Evolutionary conservation across 2,113 vertebrate species (phyloP).

Genomic region (Panthera tigris): DNA sequence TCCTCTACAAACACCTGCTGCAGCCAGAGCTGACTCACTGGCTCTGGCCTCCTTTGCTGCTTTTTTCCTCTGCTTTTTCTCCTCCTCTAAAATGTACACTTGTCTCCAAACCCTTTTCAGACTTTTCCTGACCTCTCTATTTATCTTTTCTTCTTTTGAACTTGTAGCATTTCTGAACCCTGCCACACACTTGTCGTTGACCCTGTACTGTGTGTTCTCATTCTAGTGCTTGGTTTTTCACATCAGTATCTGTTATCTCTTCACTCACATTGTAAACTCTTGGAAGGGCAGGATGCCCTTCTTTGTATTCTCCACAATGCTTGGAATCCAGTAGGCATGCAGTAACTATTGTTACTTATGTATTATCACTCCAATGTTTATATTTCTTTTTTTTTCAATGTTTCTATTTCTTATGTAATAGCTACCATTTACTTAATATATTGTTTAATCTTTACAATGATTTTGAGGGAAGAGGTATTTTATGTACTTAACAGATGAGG

Average conservation of each 20-base stretch:
- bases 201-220: background rate
- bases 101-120: background rate
- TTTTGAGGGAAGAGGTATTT: background rate
- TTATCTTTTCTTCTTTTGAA: slow-evolving; percentile 37
- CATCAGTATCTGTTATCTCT: background rate
- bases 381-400: background rate
- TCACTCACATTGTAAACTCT: background rate
- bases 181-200: background rate
- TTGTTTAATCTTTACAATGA: slow-evolving; percentile 8
- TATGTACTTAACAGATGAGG: background rate
- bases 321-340: background rate
- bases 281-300: background rate
- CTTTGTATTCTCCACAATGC: background rate
- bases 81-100: background rate
- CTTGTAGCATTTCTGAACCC: background rate
- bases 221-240: slow-evolving; percentile 33
- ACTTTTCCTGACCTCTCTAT: background rate
- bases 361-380: background rate
- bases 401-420: slow-evolving; percentile 12
- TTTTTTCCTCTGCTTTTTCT: background rate
- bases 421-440: background rate
- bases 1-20: background rate
- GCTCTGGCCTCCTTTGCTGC: background rate
- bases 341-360: slow-evolving; percentile 38
- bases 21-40: background rate